Base-by-base conservation (phyloP, 1,140 invertebrate species). In the Reticulitermes speratus region DNA sequence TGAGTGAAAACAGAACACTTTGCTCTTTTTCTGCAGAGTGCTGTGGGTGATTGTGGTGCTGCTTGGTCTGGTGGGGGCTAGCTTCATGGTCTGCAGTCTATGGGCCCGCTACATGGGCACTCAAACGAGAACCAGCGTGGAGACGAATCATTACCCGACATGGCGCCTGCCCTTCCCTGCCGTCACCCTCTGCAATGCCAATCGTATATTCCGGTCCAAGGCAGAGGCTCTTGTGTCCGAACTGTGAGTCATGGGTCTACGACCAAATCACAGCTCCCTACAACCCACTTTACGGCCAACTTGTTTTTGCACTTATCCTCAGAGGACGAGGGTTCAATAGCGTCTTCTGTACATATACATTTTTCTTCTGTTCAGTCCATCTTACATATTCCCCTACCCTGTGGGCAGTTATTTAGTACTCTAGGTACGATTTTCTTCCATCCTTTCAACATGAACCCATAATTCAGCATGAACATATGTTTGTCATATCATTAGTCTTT, bases 111-210 rank as follows among this genome's bases (percentile, higher is more conserved):
- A 89, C 86, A 87, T 84, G 14, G 87, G 86, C 44, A 89, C 88
- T 84, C 90, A 89, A 21, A 90, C 89, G 0, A 87, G 89, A 83
- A 88, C 89, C 44, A 88, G 88, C 30, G 89, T 90, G 84, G 83
- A 88, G 85, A 88, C 89, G 14, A 87, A 87, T 59, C 89, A 88
- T 87, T 88, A 88, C 30, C 89, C 89, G 14, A 88, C 88, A 59
- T 88, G 87, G 32, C 85, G 86, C 12, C 85, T 90, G n/a, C 88
- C 88, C 45, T 90, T 90, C 87, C 89, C 90, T 45, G 89, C 88
- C 2, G 88, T 90, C n/a, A 89, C 90, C 19, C 86, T 90, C 25
- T 90, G 90, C 85, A 89, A 89, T 38, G 87, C 89, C n/a, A 89
- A 87, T 84, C 23, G 83, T 2, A 85, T 87, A 48, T 87, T 87